Percentiles rank a stretch among this genome's conserved stretches.
Evolutionary conservation across 2,888 invertebrate species (phyloP).

Genomic region (Orthosia incerta): DNA sequence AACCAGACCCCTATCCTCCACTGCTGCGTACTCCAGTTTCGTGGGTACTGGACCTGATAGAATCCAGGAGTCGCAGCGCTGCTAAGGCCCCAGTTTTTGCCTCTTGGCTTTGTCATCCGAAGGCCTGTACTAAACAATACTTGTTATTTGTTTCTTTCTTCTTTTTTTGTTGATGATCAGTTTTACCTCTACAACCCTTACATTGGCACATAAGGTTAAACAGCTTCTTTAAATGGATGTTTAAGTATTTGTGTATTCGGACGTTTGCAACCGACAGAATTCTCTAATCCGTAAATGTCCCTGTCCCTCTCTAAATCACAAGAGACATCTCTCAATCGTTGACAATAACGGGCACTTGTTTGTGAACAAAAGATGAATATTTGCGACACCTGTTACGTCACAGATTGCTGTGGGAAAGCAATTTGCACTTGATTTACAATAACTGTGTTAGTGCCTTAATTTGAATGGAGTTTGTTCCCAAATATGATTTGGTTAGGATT

Average conservation of each 20-base stretch:
- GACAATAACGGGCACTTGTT: slow-evolving; percentile 34
- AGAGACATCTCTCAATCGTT: no score
- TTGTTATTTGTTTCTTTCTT: no score
- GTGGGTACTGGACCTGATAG: no score
- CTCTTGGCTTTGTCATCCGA: no score
- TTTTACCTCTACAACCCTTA: no score
- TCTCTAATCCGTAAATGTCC: background rate
- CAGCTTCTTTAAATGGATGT: background rate
- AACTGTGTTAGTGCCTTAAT: slow-evolving; percentile 24
- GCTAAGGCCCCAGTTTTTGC: no score
- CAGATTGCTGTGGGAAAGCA: slow-evolving; percentile 42
- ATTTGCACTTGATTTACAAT: slow-evolving; percentile 58
- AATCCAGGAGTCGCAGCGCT: no score
- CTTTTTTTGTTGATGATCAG: no score
- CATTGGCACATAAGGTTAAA: background rate
- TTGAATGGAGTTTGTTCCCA: slow-evolving; percentile 23
- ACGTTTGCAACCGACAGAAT: background rate
- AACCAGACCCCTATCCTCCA: no score
- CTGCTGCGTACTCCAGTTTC: no score
- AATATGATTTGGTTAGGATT: no score
- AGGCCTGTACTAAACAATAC: no score
- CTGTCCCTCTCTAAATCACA: background rate
- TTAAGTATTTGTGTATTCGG: background rate
- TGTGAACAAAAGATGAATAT: slow-evolving; percentile 44
- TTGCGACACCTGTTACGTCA: slow-evolving; percentile 56